Evolutionary conservation across 2,888 invertebrate species (phyloP), one percentile per base, ranked within the genome.

Genomic region (Poecilus cupreus): DNA sequence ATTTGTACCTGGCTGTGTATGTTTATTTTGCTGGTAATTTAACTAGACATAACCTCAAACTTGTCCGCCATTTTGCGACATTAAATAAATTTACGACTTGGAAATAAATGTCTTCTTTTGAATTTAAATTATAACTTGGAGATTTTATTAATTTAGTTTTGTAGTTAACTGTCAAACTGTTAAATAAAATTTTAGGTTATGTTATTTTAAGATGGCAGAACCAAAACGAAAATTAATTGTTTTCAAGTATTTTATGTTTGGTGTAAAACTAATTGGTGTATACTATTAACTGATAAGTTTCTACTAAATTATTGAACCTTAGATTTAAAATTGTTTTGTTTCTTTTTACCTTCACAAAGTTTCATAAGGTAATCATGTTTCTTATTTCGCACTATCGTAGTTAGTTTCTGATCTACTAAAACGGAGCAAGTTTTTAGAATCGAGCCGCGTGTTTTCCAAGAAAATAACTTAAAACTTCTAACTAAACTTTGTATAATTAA

Each of bases 311-410:
- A 68, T 46, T 20, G 43, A 46, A 72, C 20, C 32, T 13, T 72
- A 72, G 72, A 72, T 72, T 64, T 72, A 72, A 72, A 72, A 72
- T 5, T 51, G 26, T 51, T 80, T 80, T 80, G 37, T 80, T 80
- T 80, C 57, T 80, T 80, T 79, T 80, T 80, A 80, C 51, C 72
- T 80, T 80, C 72, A 80, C 80, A 77, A 77, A 80, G 80, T 80
- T 80, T 24, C 37, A 80, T 80, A 80, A 80, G 80, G 80, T 80
- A 80, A 80, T 54, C 80, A 80, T 80, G 60, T 72, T 80, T 80
- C 79, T 72, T 80, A 80, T 80, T 72, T 54, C 51, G 51, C 80
- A 80, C 70, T 80, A 13, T 39, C n/a, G 80, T 80, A 80, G 80
- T 54, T 80, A 80, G 80, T 80, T 43, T 24, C 22, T 79, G 13